These are phyloP conservation scores for Crypturellus tataupa DNA, from an alignment of 2,797 vertebrate species.

Conservation along the genomic window DNA sequence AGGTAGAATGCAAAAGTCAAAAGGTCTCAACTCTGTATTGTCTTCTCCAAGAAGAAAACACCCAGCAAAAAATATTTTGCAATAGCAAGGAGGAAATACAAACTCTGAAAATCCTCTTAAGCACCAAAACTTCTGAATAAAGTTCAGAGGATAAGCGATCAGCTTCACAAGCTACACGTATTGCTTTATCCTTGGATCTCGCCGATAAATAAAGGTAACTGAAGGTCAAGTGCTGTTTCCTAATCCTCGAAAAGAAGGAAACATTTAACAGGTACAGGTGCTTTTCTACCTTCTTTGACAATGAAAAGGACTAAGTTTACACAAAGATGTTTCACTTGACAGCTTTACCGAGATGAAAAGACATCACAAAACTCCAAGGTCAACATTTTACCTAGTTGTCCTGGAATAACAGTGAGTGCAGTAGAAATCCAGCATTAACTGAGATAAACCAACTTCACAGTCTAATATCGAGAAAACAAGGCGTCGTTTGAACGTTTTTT, in stretches of 20 bases:
- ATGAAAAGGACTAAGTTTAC: background rate
- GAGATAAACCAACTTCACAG: constrained; percentile 12
- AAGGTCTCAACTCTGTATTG: background rate
- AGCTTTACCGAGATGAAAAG: background rate
- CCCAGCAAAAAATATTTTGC: background rate
- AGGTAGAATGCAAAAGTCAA: background rate
- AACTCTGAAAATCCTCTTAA: background rate
- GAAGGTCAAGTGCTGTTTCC: background rate
- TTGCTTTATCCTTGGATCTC: background rate
- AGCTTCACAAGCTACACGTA: background rate
- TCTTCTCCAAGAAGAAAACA: background rate
- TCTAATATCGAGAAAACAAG: background rate
- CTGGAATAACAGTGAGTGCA: background rate
- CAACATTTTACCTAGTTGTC: background rate
- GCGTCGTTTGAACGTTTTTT: background rate
- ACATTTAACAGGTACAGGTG: background rate
- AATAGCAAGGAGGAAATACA: background rate
- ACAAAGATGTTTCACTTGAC: background rate
- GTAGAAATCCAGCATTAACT: background rate
- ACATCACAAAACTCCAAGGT: background rate
- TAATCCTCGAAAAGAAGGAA: background rate
- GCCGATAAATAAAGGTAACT: background rate
- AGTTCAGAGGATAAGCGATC: background rate
- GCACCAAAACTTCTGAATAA: background rate
- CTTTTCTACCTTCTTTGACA: background rate